phyloP scores from a whole-genome alignment of 2,797 vertebrate genomes.

The Argya squamiceps region DNA sequence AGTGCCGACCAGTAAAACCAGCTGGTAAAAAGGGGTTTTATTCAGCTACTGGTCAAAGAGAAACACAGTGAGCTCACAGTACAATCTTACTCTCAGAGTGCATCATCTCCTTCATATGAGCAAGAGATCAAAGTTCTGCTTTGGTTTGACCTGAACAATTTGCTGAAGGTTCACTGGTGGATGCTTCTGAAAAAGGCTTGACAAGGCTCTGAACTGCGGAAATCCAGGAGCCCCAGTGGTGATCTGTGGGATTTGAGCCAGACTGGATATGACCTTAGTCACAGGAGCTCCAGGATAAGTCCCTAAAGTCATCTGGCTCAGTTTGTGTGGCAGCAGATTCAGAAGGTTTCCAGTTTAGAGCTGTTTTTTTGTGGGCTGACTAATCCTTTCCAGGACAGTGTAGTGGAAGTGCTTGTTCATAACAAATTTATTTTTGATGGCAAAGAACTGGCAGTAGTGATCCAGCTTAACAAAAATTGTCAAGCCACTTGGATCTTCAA shows the following conservation, averaged over 20 bases:
- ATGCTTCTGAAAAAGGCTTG: neutral
- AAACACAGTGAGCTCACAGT: neutral
- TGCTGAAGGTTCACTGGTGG: neutral
- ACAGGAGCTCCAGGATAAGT: neutral
- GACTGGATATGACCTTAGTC: neutral
- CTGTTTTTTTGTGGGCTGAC: neutral
- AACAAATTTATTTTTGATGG: neutral
- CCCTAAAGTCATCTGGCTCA: neutral
- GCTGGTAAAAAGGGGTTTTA: neutral
- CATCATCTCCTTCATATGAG: neutral
- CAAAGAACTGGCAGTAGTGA: neutral
- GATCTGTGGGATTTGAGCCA: neutral
- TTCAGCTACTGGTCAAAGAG: neutral
- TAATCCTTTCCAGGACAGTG: neutral
- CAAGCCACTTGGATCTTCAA: neutral
- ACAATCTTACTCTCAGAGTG: neutral
- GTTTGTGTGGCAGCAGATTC: neutral
- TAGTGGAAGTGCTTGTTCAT: conserved; percentile 3
- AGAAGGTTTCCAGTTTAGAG: neutral
- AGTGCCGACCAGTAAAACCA: neutral
- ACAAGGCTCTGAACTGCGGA: neutral
- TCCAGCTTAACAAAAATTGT: neutral
- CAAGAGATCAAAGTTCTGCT: neutral
- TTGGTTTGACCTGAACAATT: neutral
- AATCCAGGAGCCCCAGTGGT: neutral